phyloP scores from a whole-genome alignment of 2,888 invertebrate genomes.

The Mythimna impura region DNA sequence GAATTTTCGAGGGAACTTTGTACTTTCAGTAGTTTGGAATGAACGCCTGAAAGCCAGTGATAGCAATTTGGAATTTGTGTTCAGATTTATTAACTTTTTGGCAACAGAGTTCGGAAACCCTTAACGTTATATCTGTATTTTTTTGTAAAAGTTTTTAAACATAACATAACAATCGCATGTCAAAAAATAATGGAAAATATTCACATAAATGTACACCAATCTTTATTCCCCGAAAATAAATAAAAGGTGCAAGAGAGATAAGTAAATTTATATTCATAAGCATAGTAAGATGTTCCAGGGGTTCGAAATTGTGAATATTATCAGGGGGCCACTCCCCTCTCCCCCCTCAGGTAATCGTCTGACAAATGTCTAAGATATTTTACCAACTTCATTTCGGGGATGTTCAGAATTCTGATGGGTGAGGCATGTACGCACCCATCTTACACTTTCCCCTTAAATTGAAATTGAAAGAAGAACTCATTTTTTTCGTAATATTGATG shows the following conservation, averaged over 20 bases:
- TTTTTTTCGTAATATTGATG: slow-evolving; percentile 34
- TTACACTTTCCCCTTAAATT: slow-evolving; percentile 49
- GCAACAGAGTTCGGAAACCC: not conserved
- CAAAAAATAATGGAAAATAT: not conserved
- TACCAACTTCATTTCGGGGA: slow-evolving; percentile 87
- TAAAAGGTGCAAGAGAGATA: slow-evolving; percentile 74
- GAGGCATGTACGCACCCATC: slow-evolving; percentile 63
- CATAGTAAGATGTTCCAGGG: slow-evolving; percentile 79
- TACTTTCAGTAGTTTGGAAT: slow-evolving; percentile 29
- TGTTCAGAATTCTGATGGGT: slow-evolving; percentile 69
- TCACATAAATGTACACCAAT: slow-evolving; percentile 47
- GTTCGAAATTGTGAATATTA: slow-evolving; percentile 84
- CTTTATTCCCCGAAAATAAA: slow-evolving; percentile 65
- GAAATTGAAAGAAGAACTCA: slow-evolving; percentile 59
- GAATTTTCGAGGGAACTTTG: slow-evolving; percentile 31
- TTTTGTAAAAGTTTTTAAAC: not conserved
- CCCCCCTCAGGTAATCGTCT: slow-evolving; percentile 88
- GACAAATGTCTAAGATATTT: slow-evolving; percentile 90
- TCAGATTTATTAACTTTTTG: not conserved
- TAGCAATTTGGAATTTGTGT: slow-evolving; percentile 17
- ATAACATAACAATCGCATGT: not conserved
- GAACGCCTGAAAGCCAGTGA: slow-evolving; percentile 22
- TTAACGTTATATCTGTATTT: not conserved
- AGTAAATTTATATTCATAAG: slow-evolving; percentile 87
- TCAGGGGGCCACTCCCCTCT: slow-evolving; percentile 71